Percentiles rank a stretch among this genome's conserved stretches.
Conservation (phyloP, 2,113 vertebrate genomes). For the Phylloscopus trochilus region DNA sequence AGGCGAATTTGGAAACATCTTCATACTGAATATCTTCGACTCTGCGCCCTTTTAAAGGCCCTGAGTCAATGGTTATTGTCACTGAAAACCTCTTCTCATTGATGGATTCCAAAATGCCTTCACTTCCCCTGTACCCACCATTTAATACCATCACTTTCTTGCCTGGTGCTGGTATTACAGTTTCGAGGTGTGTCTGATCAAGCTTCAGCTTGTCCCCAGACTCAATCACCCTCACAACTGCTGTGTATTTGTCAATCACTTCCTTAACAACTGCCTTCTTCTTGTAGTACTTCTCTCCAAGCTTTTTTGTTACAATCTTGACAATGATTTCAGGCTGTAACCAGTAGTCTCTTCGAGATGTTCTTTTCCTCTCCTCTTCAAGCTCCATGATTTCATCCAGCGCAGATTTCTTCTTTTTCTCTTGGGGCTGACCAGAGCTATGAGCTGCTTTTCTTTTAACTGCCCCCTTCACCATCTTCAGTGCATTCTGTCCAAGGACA, state of each 20-base stretch:
- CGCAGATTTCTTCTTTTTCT: constrained; percentile 93
- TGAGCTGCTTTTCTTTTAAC: constrained; percentile 84
- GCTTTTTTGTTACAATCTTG: not conserved
- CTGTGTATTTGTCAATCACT: not conserved
- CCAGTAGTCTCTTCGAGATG: not conserved
- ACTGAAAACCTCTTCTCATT: constrained; percentile 89
- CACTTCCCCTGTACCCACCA: constrained; percentile 85
- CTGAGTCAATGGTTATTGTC: constrained; percentile 85
- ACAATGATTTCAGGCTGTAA: not conserved
- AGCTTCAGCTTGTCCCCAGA: not conserved
- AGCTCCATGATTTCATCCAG: constrained; percentile 95
- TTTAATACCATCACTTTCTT: constrained; percentile 91
- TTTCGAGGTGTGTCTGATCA: not conserved
- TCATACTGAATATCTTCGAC: constrained; percentile 88
- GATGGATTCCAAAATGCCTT: constrained; percentile 87
- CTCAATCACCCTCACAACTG: not conserved
- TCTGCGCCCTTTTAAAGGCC: constrained; percentile 83
- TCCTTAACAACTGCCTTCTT: not conserved
- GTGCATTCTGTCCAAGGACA: constrained; percentile 74
- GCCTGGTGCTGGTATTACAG: constrained; percentile 67
- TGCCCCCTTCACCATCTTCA: constrained; percentile 71
- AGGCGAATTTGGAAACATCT: constrained; percentile 93
- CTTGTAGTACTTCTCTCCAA: not conserved
- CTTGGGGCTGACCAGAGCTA: constrained; percentile 69
- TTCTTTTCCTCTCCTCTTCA: not conserved